A percentile compares a stretch with the other conserved stretches of the same genome.
Evolutionary conservation across 2,797 vertebrate species (phyloP).

Genomic region (Coregonus ussuriensis): DNA sequence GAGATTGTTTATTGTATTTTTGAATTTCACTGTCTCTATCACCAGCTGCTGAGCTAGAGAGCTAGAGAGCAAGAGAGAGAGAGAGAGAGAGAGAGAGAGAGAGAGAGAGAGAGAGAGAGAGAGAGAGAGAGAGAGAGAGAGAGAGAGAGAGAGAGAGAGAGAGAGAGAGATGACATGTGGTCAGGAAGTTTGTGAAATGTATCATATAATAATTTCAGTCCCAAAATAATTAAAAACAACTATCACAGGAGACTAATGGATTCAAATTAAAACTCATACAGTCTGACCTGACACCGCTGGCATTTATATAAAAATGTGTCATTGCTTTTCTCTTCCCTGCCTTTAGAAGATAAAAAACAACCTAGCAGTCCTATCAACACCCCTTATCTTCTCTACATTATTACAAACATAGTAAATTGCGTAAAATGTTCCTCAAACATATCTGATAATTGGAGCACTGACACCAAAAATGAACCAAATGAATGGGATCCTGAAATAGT

Average conservation of each 20-base stretch:
- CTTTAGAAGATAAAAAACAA: slow-evolving; percentile 63
- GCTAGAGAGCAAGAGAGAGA: neutral
- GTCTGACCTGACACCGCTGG: slow-evolving; percentile 52
- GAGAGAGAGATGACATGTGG: neutral
- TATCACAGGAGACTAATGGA: slow-evolving; percentile 37
- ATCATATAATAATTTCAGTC: slow-evolving; percentile 5
- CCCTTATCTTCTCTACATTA: slow-evolving; percentile 47
- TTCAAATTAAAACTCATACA: slow-evolving; percentile 57
- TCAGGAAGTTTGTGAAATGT: neutral
- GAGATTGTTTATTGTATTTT: neutral
- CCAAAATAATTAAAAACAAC: slow-evolving; percentile 37
- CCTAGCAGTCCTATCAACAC: slow-evolving; percentile 40
- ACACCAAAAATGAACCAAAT: slow-evolving; percentile 39
- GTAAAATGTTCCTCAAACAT: slow-evolving; percentile 37
- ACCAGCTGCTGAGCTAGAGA: no score
- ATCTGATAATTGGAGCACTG: slow-evolving; percentile 48
- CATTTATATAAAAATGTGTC: slow-evolving; percentile 48
- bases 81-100: neutral
- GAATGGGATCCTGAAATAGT: slow-evolving; percentile 35
- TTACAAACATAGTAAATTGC: slow-evolving; percentile 52
- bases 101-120: neutral
- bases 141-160: neutral
- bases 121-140: neutral
- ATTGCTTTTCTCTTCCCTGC: slow-evolving; percentile 43
- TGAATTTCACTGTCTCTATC: neutral